A percentile compares a stretch with the other conserved stretches of the same genome.
Evolutionary conservation across 2,888 invertebrate species (phyloP).

Genomic region (Chouioia cunea): DNA sequence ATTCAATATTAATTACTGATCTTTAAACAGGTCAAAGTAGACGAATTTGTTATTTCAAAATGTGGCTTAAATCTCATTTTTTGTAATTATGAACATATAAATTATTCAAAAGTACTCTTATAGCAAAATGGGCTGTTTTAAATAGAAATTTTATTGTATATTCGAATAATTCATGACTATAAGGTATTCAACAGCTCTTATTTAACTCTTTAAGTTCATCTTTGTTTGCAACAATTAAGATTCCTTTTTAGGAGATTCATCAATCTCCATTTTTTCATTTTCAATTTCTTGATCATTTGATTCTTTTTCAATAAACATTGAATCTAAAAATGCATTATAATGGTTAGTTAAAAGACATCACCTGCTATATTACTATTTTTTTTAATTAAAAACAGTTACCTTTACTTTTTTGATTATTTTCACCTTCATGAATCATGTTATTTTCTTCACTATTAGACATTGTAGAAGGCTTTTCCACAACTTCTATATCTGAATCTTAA

Average conservation of each 20-base stretch:
- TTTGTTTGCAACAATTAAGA: constrained; percentile 38
- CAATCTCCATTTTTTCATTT: constrained; percentile 56
- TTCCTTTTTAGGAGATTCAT: constrained; percentile 53
- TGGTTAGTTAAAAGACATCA: neutral
- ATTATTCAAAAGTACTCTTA: too few species aligned
- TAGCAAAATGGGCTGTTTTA: neutral
- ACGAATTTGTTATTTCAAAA: too few species aligned
- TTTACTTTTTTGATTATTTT: constrained; percentile 35
- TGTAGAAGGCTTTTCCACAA: constrained; percentile 61
- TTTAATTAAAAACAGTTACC: constrained; percentile 14
- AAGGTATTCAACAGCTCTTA: too few species aligned
- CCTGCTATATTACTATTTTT: neutral
- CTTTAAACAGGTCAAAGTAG: too few species aligned
- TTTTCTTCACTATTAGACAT: constrained; percentile 52
- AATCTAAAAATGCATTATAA: constrained; percentile 5
- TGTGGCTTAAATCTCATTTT: too few species aligned
- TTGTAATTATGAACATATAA: too few species aligned
- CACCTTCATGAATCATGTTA: constrained; percentile 38
- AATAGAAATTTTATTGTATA: neutral
- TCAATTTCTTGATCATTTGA: constrained; percentile 35
- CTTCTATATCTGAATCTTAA: constrained; percentile 65
- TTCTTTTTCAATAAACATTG: constrained; percentile 17
- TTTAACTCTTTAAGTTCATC: neutral
- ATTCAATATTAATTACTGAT: too few species aligned
- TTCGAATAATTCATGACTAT: constrained; percentile 1